Conservation (phyloP, 2,797 vertebrate genomes). For the Acridotheres tristis region DNA sequence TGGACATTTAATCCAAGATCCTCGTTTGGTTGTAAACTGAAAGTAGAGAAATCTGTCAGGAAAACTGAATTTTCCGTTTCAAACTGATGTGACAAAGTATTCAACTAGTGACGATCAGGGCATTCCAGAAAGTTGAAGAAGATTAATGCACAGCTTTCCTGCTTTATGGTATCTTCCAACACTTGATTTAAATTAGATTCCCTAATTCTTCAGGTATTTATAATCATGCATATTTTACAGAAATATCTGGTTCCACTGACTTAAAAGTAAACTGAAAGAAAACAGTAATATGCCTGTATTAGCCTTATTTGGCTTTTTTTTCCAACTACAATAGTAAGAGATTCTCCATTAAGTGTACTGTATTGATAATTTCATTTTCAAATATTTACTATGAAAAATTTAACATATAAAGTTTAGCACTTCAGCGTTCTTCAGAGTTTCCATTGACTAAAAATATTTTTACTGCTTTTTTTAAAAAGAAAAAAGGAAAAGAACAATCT, state of each 20-base stretch:
- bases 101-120: neutral
- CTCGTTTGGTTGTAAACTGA: constrained; percentile 70
- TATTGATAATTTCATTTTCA: neutral
- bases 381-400: neutral
- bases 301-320: neutral
- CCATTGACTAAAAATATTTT: neutral
- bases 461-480: neutral
- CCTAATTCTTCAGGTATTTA: neutral
- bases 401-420: neutral
- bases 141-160: neutral
- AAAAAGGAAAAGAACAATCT: neutral
- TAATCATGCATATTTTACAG: neutral
- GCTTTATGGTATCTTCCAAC: neutral
- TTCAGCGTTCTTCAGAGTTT: neutral
- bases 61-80: neutral
- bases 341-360: neutral
- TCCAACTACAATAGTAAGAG: neutral
- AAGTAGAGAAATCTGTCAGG: constrained; percentile 36
- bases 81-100: neutral
- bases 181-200: neutral
- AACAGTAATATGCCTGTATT: neutral
- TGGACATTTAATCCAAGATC: constrained; percentile 72
- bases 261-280: neutral
- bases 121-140: neutral
- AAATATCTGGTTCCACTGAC: neutral